Evolutionary conservation across 2,888 invertebrate genomes (phyloP).

Genomic region (Tipula helvola): DNA sequence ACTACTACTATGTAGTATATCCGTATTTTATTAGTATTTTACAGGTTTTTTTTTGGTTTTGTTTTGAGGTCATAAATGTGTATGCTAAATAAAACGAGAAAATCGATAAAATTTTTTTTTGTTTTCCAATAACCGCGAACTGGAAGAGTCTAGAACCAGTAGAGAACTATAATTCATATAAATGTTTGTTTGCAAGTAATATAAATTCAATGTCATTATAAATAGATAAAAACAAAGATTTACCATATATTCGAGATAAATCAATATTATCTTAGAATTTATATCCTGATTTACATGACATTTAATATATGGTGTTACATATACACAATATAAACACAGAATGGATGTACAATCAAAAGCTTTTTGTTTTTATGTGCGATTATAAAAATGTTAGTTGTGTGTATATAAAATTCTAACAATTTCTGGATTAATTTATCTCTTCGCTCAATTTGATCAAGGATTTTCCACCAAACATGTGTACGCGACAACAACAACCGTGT

Average conservation of each 20-base stretch:
- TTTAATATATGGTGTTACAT: background rate
- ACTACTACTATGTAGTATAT: background rate
- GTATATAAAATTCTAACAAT: background rate
- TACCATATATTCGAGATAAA: background rate
- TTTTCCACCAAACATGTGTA: background rate
- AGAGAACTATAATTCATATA: background rate
- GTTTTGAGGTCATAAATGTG: background rate
- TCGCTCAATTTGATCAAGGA: background rate
- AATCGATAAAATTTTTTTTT: background rate
- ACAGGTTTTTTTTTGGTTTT: background rate
- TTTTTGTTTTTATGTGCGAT: background rate
- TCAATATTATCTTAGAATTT: background rate
- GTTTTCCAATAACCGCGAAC: background rate
- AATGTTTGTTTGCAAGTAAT: background rate
- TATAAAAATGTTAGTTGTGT: background rate
- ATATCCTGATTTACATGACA: background rate
- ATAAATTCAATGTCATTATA: background rate
- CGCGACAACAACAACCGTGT: background rate
- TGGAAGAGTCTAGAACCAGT: background rate
- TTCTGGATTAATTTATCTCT: background rate
- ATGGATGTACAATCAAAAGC: background rate
- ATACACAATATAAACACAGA: background rate
- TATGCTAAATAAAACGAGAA: background rate
- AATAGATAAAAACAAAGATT: background rate
- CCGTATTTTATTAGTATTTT: background rate